Evolutionary conservation across 2,113 vertebrate species (phyloP).

Genomic region (Ailurus styani): DNA sequence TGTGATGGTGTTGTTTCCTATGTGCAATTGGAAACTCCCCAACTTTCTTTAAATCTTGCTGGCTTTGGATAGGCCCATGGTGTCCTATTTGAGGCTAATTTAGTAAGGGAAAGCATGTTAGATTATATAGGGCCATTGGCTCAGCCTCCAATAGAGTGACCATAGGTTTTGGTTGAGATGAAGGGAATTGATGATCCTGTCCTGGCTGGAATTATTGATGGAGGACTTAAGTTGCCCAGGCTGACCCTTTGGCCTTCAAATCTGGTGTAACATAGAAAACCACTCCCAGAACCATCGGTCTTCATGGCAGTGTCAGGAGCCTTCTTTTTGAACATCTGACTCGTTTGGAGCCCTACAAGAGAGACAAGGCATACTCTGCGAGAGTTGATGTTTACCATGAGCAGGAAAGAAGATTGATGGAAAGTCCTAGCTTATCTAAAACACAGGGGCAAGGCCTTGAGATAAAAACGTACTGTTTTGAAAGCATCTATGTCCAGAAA

Average conservation of each 20-base stretch:
- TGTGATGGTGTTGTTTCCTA: neutral
- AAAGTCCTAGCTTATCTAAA: constrained; percentile 46
- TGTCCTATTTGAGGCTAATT: neutral
- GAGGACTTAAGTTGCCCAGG: neutral
- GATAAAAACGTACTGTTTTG: constrained; percentile 33
- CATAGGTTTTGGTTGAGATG: neutral
- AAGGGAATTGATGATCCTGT: constrained; percentile 37
- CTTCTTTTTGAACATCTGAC: constrained; percentile 29
- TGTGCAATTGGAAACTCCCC: neutral
- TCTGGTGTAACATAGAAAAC: neutral
- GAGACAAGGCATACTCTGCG: neutral
- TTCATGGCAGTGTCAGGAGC: neutral
- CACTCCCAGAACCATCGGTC: neutral
- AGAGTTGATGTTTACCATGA: constrained; percentile 48
- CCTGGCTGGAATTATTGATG: constrained; percentile 34
- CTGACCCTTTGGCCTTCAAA: constrained; percentile 50
- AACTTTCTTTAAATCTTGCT: neutral
- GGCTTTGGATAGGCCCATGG: neutral
- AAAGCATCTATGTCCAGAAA: neutral
- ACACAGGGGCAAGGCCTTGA: neutral
- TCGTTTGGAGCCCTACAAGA: neutral
- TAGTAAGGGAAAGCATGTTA: neutral
- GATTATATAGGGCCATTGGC: neutral
- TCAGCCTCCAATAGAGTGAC: neutral
- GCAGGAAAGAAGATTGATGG: neutral